Percentiles rank a stretch among this genome's conserved stretches.
Conservation (phyloP, 2,113 vertebrate genomes). For the Nansenia antarctica region DNA sequence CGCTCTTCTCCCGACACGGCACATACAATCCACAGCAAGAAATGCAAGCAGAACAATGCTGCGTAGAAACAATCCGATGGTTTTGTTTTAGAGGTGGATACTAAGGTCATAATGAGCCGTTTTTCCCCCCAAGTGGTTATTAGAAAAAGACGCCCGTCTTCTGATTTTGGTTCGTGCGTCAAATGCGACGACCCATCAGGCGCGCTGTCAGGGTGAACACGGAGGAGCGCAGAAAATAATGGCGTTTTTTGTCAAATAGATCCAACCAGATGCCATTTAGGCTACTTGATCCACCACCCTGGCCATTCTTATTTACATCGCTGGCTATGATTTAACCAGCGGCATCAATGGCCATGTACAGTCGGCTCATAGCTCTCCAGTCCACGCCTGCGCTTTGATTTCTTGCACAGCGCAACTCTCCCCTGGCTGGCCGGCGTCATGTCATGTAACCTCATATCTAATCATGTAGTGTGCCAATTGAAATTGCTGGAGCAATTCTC, state of each 20-base stretch:
- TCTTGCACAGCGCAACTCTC: slow-evolving; percentile 54
- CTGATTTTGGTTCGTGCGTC: slow-evolving; percentile 62
- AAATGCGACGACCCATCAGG: slow-evolving; percentile 58
- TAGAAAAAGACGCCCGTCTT: slow-evolving; percentile 66
- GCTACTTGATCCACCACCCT: slow-evolving; percentile 52
- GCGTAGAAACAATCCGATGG: slow-evolving; percentile 70
- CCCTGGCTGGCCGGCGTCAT: slow-evolving; percentile 52
- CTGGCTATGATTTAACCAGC: slow-evolving; percentile 63
- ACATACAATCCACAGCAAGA: slow-evolving; percentile 88
- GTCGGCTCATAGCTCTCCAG: slow-evolving; percentile 63
- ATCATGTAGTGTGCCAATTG: slow-evolving; percentile 18
- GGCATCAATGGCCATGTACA: slow-evolving; percentile 71
- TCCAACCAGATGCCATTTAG: slow-evolving; percentile 23
- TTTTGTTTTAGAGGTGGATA: slow-evolving; percentile 66
- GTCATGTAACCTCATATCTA: slow-evolving; percentile 33
- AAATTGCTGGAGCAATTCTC: too few species aligned
- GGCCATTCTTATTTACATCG: slow-evolving; percentile 69
- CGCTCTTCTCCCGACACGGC: slow-evolving; percentile 86
- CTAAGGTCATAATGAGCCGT: slow-evolving; percentile 77
- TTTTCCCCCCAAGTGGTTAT: slow-evolving; percentile 64
- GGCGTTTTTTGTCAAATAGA: slow-evolving; percentile 29
- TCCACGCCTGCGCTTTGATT: slow-evolving; percentile 78
- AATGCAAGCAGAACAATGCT: slow-evolving; percentile 84
- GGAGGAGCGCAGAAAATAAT: slow-evolving; percentile 22
- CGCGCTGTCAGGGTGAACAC: slow-evolving; percentile 52